Conservation (phyloP, 2,797 vertebrate species). For the Tenualosa ilisha region DNA sequence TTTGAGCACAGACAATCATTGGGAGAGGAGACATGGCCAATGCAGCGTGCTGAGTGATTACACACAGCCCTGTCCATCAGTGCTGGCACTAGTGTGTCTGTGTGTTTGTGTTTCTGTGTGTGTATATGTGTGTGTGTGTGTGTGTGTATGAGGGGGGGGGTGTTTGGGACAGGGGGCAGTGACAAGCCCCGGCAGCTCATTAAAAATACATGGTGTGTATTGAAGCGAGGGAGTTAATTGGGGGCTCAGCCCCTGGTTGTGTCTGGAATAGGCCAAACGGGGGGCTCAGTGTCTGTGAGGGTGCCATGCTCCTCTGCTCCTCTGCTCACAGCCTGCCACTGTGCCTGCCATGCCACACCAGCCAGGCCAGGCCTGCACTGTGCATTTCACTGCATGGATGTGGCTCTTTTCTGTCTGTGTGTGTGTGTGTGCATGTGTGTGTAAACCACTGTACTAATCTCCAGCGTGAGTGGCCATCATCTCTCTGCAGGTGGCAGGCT, state of each 20-base stretch:
- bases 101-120: too few relatives aligned
- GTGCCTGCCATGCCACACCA: background rate
- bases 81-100: background rate
- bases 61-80: conserved; percentile 47
- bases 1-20: conserved; percentile 29
- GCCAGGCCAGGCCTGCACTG: too few relatives aligned
- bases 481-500: conserved; percentile 66
- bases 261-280: conserved; percentile 46
- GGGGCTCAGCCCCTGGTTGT: conserved; percentile 61
- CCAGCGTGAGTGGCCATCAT: background rate
- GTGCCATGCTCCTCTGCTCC: conserved; percentile 40
- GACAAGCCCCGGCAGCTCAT: conserved; percentile 70
- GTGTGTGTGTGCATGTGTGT: conserved; percentile 8
- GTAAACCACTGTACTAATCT: background rate
- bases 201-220: conserved; percentile 75
- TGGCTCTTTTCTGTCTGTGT: background rate
- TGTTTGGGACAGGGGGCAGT: too few relatives aligned
- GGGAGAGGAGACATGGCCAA: conserved; percentile 45
- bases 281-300: conserved; percentile 58
- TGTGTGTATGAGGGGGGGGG: background rate
- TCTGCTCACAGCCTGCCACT: conserved; percentile 20
- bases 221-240: conserved; percentile 75
- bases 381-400: background rate
- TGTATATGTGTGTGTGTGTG: too few relatives aligned
- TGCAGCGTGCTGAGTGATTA: conserved; percentile 51